These are phyloP conservation scores for Diogma glabrata DNA, from an alignment of 2,888 invertebrate species.

Conservation along the genomic window DNA sequence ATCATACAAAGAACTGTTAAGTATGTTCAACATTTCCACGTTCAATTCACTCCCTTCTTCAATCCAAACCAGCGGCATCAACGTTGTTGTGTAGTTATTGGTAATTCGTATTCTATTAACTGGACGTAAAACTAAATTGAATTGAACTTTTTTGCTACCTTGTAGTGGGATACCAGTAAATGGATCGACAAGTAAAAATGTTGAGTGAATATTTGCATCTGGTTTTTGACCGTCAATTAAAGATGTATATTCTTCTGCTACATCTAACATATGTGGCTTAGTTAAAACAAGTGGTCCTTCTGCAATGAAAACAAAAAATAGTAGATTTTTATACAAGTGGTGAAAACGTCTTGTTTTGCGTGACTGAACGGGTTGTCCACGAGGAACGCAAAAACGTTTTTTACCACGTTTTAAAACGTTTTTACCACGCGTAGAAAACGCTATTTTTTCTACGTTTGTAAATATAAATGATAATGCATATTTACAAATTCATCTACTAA, in stretches of 20 bases:
- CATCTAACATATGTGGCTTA: slow-evolving; percentile 60
- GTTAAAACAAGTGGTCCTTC: slow-evolving; percentile 58
- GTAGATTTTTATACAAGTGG: too few species aligned
- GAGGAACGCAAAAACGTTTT: too few species aligned
- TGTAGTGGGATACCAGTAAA: slow-evolving; percentile 49
- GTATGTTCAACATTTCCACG: slow-evolving; percentile 39
- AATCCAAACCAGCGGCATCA: slow-evolving; percentile 54
- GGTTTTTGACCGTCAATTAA: slow-evolving; percentile 51
- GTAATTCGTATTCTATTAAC: slow-evolving; percentile 42
- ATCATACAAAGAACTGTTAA: slow-evolving; percentile 36
- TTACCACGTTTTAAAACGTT: too few species aligned
- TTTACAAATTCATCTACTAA: too few species aligned
- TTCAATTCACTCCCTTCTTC: slow-evolving; percentile 49
- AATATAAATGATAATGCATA: too few species aligned
- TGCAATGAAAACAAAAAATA: too few species aligned
- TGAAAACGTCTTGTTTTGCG: too few species aligned
- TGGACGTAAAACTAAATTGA: slow-evolving; percentile 52
- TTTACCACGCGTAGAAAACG: too few species aligned
- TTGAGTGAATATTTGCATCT: slow-evolving; percentile 45
- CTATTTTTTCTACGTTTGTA: too few species aligned
- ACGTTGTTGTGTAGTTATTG: slow-evolving; percentile 40
- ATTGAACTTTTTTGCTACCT: slow-evolving; percentile 54
- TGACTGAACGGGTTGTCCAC: too few species aligned
- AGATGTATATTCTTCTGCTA: slow-evolving; percentile 43
- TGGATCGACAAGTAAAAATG: slow-evolving; percentile 57